Evolutionary conservation across 2,113 vertebrate genomes (phyloP).

Genomic region (Suricata suricatta): DNA sequence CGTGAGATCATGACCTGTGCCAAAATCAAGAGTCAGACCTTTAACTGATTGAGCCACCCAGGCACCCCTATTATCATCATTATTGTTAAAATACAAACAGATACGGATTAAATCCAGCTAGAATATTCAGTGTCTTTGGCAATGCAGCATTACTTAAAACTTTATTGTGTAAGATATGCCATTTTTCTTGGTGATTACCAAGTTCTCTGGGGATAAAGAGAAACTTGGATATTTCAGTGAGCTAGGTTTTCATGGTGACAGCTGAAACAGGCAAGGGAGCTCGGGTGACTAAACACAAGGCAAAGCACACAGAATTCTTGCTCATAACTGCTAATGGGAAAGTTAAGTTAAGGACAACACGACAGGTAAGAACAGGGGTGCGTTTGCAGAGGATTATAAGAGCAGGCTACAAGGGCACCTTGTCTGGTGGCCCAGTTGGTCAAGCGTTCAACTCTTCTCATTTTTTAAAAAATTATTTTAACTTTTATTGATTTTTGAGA

Average conservation of each 20-base stretch:
- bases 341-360: neutral
- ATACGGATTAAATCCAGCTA: neutral
- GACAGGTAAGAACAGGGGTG: neutral
- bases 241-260: neutral
- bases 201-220: neutral
- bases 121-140: neutral
- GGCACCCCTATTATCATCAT: neutral
- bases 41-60: too few relatives aligned
- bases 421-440: too few relatives aligned
- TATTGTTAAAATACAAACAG: neutral
- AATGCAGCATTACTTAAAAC: neutral
- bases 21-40: too few relatives aligned
- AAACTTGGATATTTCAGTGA: neutral
- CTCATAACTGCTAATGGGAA: neutral
- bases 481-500: too few relatives aligned
- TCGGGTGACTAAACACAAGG: neutral
- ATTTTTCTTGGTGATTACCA: neutral
- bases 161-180: neutral
- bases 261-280: neutral
- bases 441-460: too few relatives aligned
- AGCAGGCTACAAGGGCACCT: too few relatives aligned
- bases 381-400: neutral
- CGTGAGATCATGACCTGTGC: too few relatives aligned
- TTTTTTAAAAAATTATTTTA: too few relatives aligned
- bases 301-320: neutral